Percentiles rank a stretch among this genome's conserved stretches.
Conservation (phyloP, 2,113 vertebrate species). For the Lampris megalopsis region DNA sequence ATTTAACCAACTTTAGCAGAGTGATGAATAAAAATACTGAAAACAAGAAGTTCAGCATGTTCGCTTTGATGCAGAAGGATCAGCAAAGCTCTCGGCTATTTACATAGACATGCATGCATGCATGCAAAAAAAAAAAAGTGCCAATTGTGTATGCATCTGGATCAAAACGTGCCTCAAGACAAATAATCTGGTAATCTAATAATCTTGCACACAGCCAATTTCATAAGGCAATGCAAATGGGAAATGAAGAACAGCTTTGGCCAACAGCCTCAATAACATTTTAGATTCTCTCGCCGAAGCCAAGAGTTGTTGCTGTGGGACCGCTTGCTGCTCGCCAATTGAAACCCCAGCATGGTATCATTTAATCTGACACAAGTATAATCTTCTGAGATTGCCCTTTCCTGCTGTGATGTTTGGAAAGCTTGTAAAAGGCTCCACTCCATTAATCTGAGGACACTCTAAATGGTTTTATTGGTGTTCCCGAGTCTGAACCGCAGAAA, state of each 20-base stretch:
- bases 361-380: conserved; percentile 66
- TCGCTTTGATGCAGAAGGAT: too few species aligned
- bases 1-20: too few species aligned
- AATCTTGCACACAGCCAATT: too few species aligned
- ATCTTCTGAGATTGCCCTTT: conserved; percentile 65
- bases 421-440: conserved; percentile 62
- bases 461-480: conserved; percentile 47
- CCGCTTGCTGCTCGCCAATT: conserved; percentile 28
- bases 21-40: too few species aligned
- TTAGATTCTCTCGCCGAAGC: conserved; percentile 13
- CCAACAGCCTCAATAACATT: background rate
- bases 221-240: background rate
- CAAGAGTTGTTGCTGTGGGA: conserved; percentile 25
- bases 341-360: conserved; percentile 46
- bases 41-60: too few species aligned
- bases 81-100: too few species aligned
- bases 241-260: background rate
- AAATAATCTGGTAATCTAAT: too few species aligned
- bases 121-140: too few species aligned
- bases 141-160: too few species aligned
- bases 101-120: too few species aligned
- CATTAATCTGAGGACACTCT: conserved; percentile 64
- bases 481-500: conserved; percentile 49
- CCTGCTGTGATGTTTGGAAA: conserved; percentile 60
- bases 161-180: too few species aligned